Percentiles rank a stretch among this genome's conserved stretches.
Evolutionary conservation across 2,113 vertebrate species (phyloP).

Genomic region (Phoxinus phoxinus): DNA sequence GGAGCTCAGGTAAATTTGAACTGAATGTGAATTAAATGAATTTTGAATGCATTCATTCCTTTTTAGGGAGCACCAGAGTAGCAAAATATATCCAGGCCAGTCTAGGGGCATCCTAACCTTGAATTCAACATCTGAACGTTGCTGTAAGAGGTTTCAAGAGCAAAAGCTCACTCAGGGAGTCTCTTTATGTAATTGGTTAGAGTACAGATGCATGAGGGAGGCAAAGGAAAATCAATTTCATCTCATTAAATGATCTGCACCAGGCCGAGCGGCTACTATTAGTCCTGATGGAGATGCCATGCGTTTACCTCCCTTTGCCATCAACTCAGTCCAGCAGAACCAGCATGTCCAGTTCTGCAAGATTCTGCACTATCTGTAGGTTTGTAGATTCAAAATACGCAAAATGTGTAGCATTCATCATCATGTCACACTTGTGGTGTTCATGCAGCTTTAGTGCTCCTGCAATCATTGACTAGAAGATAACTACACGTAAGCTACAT

Average conservation of each 20-base stretch:
- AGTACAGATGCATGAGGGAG: constrained; percentile 53
- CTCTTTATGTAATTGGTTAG: constrained; percentile 5
- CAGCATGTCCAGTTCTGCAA: background rate
- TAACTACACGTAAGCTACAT: no score
- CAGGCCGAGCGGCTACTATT: constrained; percentile 49
- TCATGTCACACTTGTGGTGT: background rate
- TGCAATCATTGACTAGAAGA: no score
- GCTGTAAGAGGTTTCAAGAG: background rate
- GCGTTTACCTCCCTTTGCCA: constrained; percentile 39
- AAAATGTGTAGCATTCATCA: background rate
- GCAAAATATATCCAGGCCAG: background rate
- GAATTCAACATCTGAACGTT: background rate
- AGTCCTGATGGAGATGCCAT: constrained; percentile 56
- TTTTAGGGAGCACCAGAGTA: background rate
- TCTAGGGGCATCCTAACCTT: background rate
- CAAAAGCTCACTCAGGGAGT: background rate
- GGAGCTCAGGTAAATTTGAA: background rate
- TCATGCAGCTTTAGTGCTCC: background rate
- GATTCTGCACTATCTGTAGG: background rate
- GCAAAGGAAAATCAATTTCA: constrained; percentile 69
- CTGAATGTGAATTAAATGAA: background rate
- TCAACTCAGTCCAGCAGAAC: constrained; percentile 32
- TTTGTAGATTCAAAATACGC: background rate
- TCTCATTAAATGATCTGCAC: constrained; percentile 73
- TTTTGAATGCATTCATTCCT: background rate